Conservation (phyloP, 2,113 vertebrate species). For the Barbus barbus region DNA sequence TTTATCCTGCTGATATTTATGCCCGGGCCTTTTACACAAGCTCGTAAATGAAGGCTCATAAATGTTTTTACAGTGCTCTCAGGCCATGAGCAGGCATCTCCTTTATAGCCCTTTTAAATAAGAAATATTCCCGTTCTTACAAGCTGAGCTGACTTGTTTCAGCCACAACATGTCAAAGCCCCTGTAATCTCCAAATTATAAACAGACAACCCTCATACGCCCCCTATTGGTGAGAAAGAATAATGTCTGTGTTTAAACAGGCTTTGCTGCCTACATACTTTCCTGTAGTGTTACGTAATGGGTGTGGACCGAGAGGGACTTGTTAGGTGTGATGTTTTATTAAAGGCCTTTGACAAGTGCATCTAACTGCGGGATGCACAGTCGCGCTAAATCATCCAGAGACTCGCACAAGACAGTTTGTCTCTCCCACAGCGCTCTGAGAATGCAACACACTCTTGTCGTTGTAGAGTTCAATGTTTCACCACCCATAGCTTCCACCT, state of each 20-base stretch:
- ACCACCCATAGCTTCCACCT: conserved; percentile 2
- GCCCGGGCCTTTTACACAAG: conserved; percentile 9
- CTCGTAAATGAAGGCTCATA: conserved; percentile 41
- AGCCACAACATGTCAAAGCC: conserved; percentile 39
- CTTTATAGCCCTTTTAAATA: conserved; percentile 54
- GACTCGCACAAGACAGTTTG: conserved; percentile 15
- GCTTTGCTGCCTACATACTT: background rate
- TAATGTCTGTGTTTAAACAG: background rate
- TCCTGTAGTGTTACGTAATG: background rate
- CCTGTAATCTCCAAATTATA: conserved; percentile 2
- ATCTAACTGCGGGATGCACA: background rate
- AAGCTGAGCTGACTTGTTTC: background rate
- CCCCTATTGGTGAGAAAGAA: conserved; percentile 37
- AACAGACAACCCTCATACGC: conserved; percentile 16
- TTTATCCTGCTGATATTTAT: background rate
- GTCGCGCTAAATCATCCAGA: background rate
- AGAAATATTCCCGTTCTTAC: conserved; percentile 27
- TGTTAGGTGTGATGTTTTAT: conserved; percentile 16
- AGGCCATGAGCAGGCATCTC: conserved; percentile 12
- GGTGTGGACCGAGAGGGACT: background rate
- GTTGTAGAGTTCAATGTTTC: background rate
- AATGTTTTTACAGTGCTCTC: conserved; percentile 48
- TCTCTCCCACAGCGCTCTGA: background rate
- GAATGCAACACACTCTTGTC: background rate
- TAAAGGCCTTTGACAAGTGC: background rate